Conservation (phyloP, 2,113 vertebrate species). For the Cyphomyrus plagiostoma region DNA sequence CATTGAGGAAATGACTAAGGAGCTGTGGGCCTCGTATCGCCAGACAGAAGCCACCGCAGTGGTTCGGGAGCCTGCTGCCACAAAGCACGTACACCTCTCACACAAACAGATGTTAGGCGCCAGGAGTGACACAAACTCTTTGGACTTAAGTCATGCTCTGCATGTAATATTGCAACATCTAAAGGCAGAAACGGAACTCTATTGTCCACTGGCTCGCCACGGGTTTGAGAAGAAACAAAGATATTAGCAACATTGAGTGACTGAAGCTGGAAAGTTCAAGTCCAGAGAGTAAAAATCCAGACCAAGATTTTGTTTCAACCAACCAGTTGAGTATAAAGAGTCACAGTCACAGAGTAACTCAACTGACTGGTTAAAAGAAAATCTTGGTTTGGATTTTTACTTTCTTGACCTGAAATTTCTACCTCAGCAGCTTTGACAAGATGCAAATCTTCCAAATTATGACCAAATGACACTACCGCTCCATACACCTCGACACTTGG, state of each 20-base stretch:
- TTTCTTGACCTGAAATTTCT: no score
- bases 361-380: no score
- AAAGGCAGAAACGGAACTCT: neutral
- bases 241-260: neutral
- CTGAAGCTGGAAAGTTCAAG: no score
- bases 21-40: neutral
- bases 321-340: no score
- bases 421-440: neutral
- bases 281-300: no score
- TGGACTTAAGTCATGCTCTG: neutral
- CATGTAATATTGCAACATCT: neutral
- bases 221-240: neutral
- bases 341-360: no score
- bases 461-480: neutral
- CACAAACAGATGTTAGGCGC: neutral
- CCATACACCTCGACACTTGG: neutral
- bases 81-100: neutral
- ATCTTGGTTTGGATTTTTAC: no score
- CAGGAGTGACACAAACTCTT: neutral
- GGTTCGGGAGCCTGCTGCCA: neutral
- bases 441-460: neutral
- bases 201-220: neutral
- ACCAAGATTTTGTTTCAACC: no score
- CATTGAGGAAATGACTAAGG: neutral
- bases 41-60: neutral